These are phyloP conservation scores for Stegodyphus mimosarum DNA, from an alignment of 1,140 invertebrate species.

Conservation along the genomic window DNA sequence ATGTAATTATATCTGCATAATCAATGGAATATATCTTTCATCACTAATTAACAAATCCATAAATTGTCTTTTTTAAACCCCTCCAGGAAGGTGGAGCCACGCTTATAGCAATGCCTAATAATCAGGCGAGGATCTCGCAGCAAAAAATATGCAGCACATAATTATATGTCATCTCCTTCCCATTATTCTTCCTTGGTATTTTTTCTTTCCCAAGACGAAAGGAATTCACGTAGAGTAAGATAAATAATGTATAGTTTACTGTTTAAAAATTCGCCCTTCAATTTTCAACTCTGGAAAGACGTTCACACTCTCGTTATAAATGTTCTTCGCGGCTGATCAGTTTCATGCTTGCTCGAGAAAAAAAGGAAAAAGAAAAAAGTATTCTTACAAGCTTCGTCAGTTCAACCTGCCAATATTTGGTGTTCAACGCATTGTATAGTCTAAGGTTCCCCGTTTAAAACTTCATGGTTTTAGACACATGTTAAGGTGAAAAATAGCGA, in stretches of 20 bases:
- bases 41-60: constrained; percentile 57
- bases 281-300: constrained; percentile 35
- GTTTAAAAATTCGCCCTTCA: constrained; percentile 44
- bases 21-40: constrained; percentile 58
- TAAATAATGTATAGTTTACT: constrained; percentile 52
- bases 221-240: constrained; percentile 41
- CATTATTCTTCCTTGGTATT: constrained; percentile 50
- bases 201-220: constrained; percentile 34
- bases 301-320: constrained; percentile 52
- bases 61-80: constrained; percentile 49
- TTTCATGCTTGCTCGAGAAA: constrained; percentile 28
- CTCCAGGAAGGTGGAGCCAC: constrained; percentile 39
- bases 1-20: constrained; percentile 55
- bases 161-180: constrained; percentile 57
- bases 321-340: constrained; percentile 44
- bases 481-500: no score
- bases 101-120: constrained; percentile 54
- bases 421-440: no score
- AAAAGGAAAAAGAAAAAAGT: constrained; percentile 5
- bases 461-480: no score
- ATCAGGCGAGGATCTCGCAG: constrained; percentile 26
- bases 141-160: constrained; percentile 40
- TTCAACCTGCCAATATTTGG: constrained; percentile 33
- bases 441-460: no score
- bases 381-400: constrained; percentile 40